Conservation (phyloP, 1,140 invertebrate species). For the Frieseomelitta varia region DNA sequence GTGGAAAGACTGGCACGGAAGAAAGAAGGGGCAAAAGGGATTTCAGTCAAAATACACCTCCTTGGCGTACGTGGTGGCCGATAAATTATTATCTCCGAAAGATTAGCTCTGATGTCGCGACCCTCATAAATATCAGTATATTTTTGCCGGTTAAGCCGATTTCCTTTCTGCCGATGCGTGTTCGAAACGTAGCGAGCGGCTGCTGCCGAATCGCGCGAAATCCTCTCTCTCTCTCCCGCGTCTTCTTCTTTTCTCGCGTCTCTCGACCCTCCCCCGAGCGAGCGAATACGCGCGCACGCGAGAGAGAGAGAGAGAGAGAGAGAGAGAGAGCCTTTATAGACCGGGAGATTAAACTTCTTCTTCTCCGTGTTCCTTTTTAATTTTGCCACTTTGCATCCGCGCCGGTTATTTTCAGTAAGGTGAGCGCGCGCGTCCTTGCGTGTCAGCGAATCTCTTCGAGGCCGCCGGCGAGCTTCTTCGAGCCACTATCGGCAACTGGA, state of each 20-base stretch:
- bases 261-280: too few species aligned
- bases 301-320: neutral
- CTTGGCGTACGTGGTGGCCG: slow-evolving; percentile 64
- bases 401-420: slow-evolving; percentile 50
- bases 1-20: slow-evolving; percentile 47
- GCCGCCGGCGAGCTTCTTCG: too few species aligned
- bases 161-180: slow-evolving; percentile 79
- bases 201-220: slow-evolving; percentile 78
- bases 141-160: slow-evolving; percentile 81
- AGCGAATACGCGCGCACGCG: too few species aligned
- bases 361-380: slow-evolving; percentile 71
- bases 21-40: slow-evolving; percentile 56
- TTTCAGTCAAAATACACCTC: slow-evolving; percentile 73
- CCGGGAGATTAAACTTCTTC: slow-evolving; percentile 77
- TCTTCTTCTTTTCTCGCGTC: slow-evolving; percentile 35
- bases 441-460: slow-evolving; percentile 15
- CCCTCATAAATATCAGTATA: slow-evolving; percentile 82
- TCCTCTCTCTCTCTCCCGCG: slow-evolving; percentile 59
- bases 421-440: neutral
- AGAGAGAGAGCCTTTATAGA: slow-evolving; percentile 73
- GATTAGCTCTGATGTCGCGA: slow-evolving; percentile 81
- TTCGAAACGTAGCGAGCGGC: slow-evolving; percentile 75
- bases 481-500: neutral
- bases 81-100: slow-evolving; percentile 82
- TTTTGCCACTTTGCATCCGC: slow-evolving; percentile 51